phyloP scores from a whole-genome alignment of 2,888 invertebrate species.

The Sphaerophoria taeniata region DNA sequence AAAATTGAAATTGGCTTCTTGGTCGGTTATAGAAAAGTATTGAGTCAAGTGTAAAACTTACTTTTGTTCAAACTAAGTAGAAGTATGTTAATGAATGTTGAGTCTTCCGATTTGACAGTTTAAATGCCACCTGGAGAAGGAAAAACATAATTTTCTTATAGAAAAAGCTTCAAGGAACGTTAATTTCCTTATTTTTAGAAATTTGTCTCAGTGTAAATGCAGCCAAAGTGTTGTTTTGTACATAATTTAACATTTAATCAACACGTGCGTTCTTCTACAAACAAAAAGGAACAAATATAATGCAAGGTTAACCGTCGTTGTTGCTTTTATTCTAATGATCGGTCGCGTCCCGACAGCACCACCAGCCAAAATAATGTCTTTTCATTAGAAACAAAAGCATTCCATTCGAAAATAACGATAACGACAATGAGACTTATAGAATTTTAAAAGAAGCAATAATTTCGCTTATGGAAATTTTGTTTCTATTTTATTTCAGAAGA shows the following conservation, averaged over 20 bases:
- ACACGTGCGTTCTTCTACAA: conserved; percentile 51
- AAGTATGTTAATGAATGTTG: too few relatives aligned
- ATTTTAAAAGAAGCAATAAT: conserved; percentile 39
- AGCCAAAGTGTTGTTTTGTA: not conserved
- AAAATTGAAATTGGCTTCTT: too few relatives aligned
- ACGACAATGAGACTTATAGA: not conserved
- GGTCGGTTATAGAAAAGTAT: too few relatives aligned
- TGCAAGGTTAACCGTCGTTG: conserved; percentile 60
- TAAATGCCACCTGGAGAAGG: too few relatives aligned
- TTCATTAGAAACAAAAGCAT: conserved; percentile 18
- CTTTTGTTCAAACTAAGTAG: too few relatives aligned
- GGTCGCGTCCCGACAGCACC: not conserved
- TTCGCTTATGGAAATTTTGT: conserved; percentile 65
- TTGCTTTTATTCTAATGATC: conserved; percentile 16
- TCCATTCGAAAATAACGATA: not conserved
- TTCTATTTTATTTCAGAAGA: conserved; percentile 15
- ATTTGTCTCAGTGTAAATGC: conserved; percentile 1
- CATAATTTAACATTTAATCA: conserved; percentile 40
- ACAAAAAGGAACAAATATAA: conserved; percentile 43
- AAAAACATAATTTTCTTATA: too few relatives aligned
- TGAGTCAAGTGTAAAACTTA: too few relatives aligned
- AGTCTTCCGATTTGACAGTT: too few relatives aligned
- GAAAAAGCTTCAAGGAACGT: too few relatives aligned
- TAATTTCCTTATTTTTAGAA: too few relatives aligned
- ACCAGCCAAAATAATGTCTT: conserved; percentile 21